Conservation (phyloP, 2,797 vertebrate genomes). For the Phrynocephalus guinanensis region DNA sequence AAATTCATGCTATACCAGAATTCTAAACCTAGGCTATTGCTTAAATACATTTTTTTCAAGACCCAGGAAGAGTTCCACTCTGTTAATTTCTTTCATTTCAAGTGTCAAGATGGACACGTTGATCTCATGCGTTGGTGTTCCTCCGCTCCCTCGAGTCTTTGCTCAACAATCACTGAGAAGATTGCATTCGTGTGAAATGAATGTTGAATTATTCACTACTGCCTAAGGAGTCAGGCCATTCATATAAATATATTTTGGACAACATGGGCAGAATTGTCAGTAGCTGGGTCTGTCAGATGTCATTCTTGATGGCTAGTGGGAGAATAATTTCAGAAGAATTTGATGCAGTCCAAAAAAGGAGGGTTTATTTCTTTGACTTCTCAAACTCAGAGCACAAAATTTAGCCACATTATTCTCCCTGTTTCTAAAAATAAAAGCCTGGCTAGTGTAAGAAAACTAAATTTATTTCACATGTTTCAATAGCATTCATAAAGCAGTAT, state of each 20-base stretch:
- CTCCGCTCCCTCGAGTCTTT: background rate
- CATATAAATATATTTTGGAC: background rate
- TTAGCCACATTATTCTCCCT: slow-evolving; percentile 10
- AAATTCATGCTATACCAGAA: background rate
- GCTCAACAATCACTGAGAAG: background rate
- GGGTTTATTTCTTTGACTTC: slow-evolving; percentile 34
- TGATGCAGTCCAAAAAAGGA: slow-evolving; percentile 26
- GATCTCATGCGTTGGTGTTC: background rate
- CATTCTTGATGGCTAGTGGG: background rate
- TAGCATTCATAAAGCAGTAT: background rate
- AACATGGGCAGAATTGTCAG: background rate
- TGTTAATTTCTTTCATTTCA: background rate
- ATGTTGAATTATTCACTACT: background rate
- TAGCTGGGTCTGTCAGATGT: background rate
- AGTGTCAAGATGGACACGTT: background rate
- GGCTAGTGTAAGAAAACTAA: background rate
- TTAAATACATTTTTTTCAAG: background rate
- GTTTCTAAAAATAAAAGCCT: slow-evolving; percentile 21
- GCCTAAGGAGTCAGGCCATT: background rate
- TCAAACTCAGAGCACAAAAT: slow-evolving; percentile 49
- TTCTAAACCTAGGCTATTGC: background rate
- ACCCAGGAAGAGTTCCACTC: background rate
- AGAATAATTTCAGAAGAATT: slow-evolving; percentile 14
- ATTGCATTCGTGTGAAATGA: background rate
- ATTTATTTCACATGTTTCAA: background rate